Evolutionary conservation across 2,888 invertebrate species (phyloP), one percentile per base, ranked within the genome.

Genomic region (Empis stercorea): DNA sequence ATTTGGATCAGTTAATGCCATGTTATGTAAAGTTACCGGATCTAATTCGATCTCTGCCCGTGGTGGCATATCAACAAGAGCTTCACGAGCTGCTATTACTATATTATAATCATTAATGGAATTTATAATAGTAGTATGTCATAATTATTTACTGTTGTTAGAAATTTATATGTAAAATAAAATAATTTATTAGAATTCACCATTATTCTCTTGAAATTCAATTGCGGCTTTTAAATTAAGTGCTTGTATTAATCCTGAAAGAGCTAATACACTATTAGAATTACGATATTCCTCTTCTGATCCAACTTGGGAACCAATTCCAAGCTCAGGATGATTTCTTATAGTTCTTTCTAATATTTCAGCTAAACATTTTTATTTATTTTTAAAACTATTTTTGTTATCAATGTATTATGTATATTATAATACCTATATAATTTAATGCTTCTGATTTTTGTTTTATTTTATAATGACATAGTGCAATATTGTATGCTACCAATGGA

Each of bases 171-270:
- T n/a, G n/a, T n/a, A n/a, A n/a, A n/a, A n/a, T n/a, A n/a, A n/a
- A n/a, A n/a, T n/a, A n/a, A n/a, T 14, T 15, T 39, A n/a, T 14
- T 10, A 32, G 9, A 14, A 56, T 63, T 71, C 72, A 78, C 87
- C 74, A 65, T 92, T 88, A 65, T 86, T 87, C 44, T 87, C 76
- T 64, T 94, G 91, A 70, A 92, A 99, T 69, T 97, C 96, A 57
- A 99, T 93, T 5, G 97, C 97, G 10, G 97, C 95, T 74, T 97
- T 97, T 17, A 99, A 75, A 72, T 99, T 99, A 62, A 97, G 93
- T 0, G 97, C 96, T 72, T 99, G 99, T 11, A 99, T 91, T 4
- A 99, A 76, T 16, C 95, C 94, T 4, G 97, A 96, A 66, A 96
- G 86, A 61, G 97, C 95, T 49, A 99, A 74, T n/a, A 30, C 63